These are phyloP conservation scores for Chiloscyllium plagiosum DNA, from an alignment of 2,113 vertebrate species.

Conservation along the genomic window DNA sequence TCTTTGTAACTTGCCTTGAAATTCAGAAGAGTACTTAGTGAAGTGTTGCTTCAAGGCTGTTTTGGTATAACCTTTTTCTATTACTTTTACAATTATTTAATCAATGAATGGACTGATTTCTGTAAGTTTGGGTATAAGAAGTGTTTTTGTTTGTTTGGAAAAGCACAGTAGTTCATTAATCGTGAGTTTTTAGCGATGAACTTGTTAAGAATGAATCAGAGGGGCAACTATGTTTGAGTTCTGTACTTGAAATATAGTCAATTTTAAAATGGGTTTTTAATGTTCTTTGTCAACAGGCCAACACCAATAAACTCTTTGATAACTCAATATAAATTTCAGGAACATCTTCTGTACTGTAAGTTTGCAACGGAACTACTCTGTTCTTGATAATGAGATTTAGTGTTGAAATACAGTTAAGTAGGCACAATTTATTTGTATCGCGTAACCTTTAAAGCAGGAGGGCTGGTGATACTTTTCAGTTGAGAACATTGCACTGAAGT, in stretches of 20 bases:
- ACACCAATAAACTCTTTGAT: constrained; percentile 81
- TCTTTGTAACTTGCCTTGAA: not conserved
- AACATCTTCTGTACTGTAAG: constrained; percentile 95
- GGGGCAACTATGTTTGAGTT: not conserved
- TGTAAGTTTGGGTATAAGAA: not conserved
- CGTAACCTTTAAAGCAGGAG: not conserved
- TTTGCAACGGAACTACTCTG: constrained; percentile 40
- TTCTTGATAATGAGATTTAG: not conserved
- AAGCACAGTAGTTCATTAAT: not conserved
- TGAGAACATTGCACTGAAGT: not conserved
- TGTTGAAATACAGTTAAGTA: not conserved
- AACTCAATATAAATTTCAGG: constrained; percentile 80
- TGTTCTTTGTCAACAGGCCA: constrained; percentile 62
- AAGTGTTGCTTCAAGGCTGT: not conserved
- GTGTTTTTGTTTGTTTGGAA: not conserved
- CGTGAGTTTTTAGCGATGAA: not conserved
- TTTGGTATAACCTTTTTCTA: not conserved
- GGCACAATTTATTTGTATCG: not conserved
- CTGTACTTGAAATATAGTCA: not conserved
- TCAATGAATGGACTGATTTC: not conserved
- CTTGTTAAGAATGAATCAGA: not conserved
- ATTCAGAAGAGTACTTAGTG: not conserved
- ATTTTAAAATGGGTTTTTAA: constrained; percentile 35
- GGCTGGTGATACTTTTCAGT: not conserved
- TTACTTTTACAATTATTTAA: not conserved